Percentiles rank a stretch among this genome's conserved stretches.
phyloP scores from a whole-genome alignment of 1,140 invertebrate species.

The Sarcophaga bullata region DNA sequence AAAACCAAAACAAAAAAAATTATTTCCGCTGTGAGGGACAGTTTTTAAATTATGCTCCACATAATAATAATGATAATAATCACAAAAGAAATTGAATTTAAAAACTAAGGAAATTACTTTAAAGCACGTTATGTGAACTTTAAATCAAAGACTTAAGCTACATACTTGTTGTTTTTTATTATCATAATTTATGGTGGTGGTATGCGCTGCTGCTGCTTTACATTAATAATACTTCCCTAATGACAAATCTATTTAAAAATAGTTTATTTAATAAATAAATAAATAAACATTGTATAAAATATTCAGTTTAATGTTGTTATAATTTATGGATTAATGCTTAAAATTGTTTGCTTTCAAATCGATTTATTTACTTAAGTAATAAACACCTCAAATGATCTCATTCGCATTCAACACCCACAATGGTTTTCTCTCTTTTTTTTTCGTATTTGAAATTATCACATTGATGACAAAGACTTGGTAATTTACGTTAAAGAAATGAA shows the following conservation, averaged over 20 bases:
- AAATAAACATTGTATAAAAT: background rate
- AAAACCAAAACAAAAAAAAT: background rate
- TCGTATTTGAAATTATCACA: too few species aligned
- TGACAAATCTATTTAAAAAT: conserved; percentile 39
- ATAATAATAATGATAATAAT: background rate
- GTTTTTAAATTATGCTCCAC: background rate
- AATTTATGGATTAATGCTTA: background rate
- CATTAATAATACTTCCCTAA: background rate
- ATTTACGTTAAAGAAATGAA: too few species aligned
- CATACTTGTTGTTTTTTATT: background rate
- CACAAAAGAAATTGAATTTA: background rate
- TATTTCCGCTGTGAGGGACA: background rate
- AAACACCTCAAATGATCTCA: conserved; percentile 24
- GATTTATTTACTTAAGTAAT: background rate
- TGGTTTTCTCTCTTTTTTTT: too few species aligned
- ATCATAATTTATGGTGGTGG: background rate
- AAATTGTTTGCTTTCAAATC: too few species aligned
- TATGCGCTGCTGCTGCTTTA: background rate
- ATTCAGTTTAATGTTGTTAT: background rate
- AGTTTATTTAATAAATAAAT: conserved; percentile 19
- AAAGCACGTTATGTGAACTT: background rate
- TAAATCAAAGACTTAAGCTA: conserved; percentile 35
- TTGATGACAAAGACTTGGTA: too few species aligned
- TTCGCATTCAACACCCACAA: background rate
- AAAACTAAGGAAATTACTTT: background rate